Conservation (phyloP, 2,113 vertebrate genomes). For the Ammodytes marinus region DNA sequence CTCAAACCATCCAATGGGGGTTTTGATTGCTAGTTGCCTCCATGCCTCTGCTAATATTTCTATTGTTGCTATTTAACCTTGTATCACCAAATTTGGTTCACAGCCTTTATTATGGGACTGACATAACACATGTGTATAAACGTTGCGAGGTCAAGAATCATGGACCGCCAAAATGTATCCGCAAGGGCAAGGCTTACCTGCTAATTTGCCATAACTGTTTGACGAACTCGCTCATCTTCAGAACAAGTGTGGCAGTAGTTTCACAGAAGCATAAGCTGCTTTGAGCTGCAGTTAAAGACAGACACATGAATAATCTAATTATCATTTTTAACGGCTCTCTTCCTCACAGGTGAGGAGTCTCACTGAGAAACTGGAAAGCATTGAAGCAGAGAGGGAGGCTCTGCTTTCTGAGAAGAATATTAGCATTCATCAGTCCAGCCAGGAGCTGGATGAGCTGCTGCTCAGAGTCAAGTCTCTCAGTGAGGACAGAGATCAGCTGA, state of each 20-base stretch:
- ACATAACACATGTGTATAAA: too few species aligned
- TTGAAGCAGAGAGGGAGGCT: constrained; percentile 51
- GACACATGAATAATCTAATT: too few species aligned
- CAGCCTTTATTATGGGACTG: too few species aligned
- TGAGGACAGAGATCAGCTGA: constrained; percentile 60
- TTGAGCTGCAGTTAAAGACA: neutral
- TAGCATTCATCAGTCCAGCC: neutral
- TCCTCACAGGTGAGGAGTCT: constrained; percentile 24
- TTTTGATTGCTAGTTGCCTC: neutral
- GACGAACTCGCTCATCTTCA: too few species aligned
- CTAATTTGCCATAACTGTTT: too few species aligned
- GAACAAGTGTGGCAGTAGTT: too few species aligned
- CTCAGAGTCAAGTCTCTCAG: constrained; percentile 35
- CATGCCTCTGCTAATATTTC: neutral
- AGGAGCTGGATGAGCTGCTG: constrained; percentile 50
- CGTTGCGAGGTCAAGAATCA: too few species aligned
- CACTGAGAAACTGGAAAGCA: constrained; percentile 33
- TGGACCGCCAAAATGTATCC: too few species aligned
- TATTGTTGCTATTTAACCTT: neutral
- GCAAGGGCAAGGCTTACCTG: too few species aligned
- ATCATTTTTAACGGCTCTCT: neutral
- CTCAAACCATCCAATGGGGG: too few species aligned
- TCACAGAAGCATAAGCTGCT: too few species aligned
- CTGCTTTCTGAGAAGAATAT: neutral
- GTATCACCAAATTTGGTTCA: too few species aligned